Base-by-base conservation (phyloP, 2,888 invertebrate species). In the Nemapogon koenigi region DNA sequence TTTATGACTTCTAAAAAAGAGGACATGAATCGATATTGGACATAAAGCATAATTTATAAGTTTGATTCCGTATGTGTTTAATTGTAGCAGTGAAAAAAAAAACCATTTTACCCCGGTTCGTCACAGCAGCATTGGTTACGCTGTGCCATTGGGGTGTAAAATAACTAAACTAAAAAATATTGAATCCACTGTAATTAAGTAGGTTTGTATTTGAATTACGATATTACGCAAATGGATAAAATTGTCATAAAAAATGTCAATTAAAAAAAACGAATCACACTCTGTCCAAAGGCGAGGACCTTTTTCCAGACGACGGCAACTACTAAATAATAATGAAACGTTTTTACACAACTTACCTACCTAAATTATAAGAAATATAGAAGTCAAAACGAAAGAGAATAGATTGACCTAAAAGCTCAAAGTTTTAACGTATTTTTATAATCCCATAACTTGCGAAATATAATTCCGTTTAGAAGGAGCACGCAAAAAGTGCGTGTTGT, bases 1-100 rank as follows among this genome's bases (percentile, higher is more conserved):
- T 73, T 71, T 73, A 75, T 73, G 62, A 67, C 63, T 62, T 64
- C 62, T 55, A 66, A 70, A 71, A 35, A 63, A 56, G 53, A 55
- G 57, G 57, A 57, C 54, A 62, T 57, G 58, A 61, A 66, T 66
- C 70, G 62, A 67, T 69, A 59, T 53, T 57, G 60, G 59, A 63
- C 57, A 59, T 60, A 70, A 64, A 63, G 57, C 51, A 59, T 60
- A 61, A 65, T 67, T 64, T 72, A 71, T 69, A 62, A 62, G 57
- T 57, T 53, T 27, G 17, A 52, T 57, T 51, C 52, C 54, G 49
- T 52, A 50, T 46, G 49, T 51, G 53, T 56, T 69, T 69, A 66
- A 69, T 68, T 71, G 68, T 58, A 53, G 48, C 43, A 46, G 10
- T 44, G 30, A 22, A 46, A 59, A 59, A 63, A 60, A 62, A 59